Evolutionary conservation across 2,888 invertebrate genomes (phyloP).

Genomic region (Stenchaetothrips biformis): DNA sequence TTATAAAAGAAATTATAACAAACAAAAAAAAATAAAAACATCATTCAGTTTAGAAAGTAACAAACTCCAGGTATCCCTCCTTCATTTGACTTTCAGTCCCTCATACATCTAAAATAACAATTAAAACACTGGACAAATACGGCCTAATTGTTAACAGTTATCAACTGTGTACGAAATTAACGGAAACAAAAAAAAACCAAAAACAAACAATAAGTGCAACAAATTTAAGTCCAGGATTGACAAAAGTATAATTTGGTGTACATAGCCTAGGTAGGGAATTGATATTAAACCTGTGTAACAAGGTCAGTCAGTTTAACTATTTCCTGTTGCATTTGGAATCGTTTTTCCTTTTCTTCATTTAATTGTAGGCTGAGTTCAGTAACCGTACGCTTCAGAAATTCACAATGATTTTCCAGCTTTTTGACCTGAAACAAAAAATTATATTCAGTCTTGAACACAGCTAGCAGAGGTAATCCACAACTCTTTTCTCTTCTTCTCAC

Average conservation of each 20-base stretch:
- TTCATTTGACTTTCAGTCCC: not conserved
- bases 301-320: conserved; percentile 65
- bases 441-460: not conserved
- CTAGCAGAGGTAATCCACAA: not conserved
- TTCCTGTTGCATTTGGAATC: conserved; percentile 59
- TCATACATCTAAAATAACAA: not conserved
- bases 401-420: conserved; percentile 55
- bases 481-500: conserved; percentile 42
- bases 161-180: not conserved
- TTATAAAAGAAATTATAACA: not conserved
- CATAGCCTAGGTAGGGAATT: not conserved
- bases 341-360: conserved; percentile 58
- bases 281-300: conserved; percentile 63
- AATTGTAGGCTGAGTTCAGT: conserved; percentile 60
- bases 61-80: not conserved
- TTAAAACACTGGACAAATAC: not conserved
- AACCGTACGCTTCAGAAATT: conserved; percentile 56
- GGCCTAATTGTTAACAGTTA: not conserved
- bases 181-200: not conserved
- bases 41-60: not conserved
- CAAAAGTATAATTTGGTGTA: not conserved
- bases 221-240: not conserved
- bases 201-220: not conserved
- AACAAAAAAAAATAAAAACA: not conserved
- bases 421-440: conserved; percentile 48